These are phyloP conservation scores for Ariolimax columbianus DNA, from an alignment of 2,888 invertebrate genomes.

Conservation along the genomic window DNA sequence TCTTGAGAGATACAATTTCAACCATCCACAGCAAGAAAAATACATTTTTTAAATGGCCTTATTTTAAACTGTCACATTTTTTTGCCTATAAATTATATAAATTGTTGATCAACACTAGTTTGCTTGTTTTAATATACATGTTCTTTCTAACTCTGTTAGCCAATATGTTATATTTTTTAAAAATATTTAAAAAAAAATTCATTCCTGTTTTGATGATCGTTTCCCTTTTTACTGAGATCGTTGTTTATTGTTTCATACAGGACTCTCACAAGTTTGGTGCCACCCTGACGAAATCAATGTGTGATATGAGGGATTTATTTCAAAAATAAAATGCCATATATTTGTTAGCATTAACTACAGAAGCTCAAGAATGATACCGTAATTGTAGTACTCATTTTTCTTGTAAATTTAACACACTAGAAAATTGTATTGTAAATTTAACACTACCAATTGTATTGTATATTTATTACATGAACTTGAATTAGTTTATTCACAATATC, in stretches of 20 bases:
- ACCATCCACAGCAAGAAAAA: no score
- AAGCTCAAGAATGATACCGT: background rate
- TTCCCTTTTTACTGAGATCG: background rate
- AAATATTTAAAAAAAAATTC: no score
- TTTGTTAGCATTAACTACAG: background rate
- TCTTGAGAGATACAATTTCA: no score
- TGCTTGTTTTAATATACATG: no score
- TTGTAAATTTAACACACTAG: no score
- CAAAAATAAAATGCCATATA: slow-evolving; percentile 44
- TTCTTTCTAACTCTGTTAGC: no score
- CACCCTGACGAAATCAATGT: slow-evolving; percentile 67
- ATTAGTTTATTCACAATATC: background rate
- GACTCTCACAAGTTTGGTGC: slow-evolving; percentile 70
- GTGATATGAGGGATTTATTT: slow-evolving; percentile 73
- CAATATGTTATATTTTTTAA: no score
- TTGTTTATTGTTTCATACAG: slow-evolving; percentile 58
- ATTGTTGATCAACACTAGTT: no score
- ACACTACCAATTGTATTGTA: background rate
- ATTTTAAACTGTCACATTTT: no score
- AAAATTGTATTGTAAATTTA: background rate
- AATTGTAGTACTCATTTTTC: no score
- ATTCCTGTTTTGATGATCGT: background rate
- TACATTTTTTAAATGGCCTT: no score
- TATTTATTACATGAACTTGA: background rate
- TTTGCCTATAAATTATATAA: no score